Base-by-base conservation (phyloP, 2,888 invertebrate genomes). In the Gibbula magus region DNA sequence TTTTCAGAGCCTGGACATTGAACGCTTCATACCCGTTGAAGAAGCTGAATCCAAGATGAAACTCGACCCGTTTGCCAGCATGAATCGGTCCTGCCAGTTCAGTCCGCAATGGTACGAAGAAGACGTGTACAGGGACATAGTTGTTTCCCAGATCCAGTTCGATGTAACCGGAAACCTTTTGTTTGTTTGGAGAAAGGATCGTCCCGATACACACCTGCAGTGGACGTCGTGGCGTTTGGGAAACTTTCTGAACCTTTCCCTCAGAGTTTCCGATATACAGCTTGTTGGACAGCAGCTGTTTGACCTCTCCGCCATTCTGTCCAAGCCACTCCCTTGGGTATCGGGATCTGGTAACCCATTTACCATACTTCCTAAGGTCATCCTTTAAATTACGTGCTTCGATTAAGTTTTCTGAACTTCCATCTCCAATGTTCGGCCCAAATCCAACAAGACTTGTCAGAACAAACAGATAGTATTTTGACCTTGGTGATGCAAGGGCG, bases 271-370 rank as follows among this genome's bases (percentile, higher is more conserved):
- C 80, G 13, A 78, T 20, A 32, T 75, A 25, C 29, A 32, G 16
- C 29, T 78, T 45, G 32, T 70, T 67, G 5, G 79, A 20, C 10
- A 84, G n/a, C 84, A 86, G 61, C 13, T 79, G 77, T 39, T 77
- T 77, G 5, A 86, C 83, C 22, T 82, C 82, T 25, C 52, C 75
- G 13, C 76, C 82, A 3, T 8, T 20, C 66, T 74, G 76, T 13
- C 86, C 83, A 5, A 86, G 61, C 86, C 86, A 86, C 76, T 86
- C 86, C 18, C 82, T 61, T 18, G 86, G 86, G 18, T 82, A 75
- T 76, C 78, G 80, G 2, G 84, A 76, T 45, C 80, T 75, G 13
- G 53, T 52, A 16, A 84, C 75, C 5, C 39, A 80, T 18, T 75
- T 80, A 10, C 80, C 77, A 16, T 77, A 53, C 70, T 79, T 84